Conservation (phyloP, 2,888 invertebrate genomes). For the Subacronicta megacephala region DNA sequence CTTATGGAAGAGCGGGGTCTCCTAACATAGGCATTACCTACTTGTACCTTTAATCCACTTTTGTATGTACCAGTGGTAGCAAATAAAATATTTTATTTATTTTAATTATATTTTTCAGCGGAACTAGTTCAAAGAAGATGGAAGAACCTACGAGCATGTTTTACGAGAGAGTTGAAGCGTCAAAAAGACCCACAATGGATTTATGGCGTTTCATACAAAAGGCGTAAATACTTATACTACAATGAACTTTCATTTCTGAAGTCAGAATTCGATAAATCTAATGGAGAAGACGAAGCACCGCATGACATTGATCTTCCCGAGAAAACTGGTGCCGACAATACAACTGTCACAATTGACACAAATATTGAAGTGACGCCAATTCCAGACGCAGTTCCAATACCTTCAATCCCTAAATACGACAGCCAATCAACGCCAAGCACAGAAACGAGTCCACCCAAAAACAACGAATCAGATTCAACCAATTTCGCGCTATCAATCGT, state of each 20-base stretch:
- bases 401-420: too few relatives aligned
- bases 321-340: not conserved
- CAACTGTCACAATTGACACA: slow-evolving; percentile 7
- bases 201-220: slow-evolving; percentile 25
- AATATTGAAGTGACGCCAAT: slow-evolving; percentile 14
- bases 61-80: too few relatives aligned
- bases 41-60: too few relatives aligned
- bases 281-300: not conserved
- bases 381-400: not conserved
- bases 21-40: too few relatives aligned
- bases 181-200: slow-evolving; percentile 35
- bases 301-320: slow-evolving; percentile 21
- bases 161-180: slow-evolving; percentile 18
- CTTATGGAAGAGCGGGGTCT: too few relatives aligned
- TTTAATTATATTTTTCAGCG: slow-evolving; percentile 13
- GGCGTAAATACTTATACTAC: slow-evolving; percentile 30
- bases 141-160: slow-evolving; percentile 33
- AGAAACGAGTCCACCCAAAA: not conserved
- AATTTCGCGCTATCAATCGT: slow-evolving; percentile 31
- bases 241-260: slow-evolving; percentile 16
- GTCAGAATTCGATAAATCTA: not conserved
- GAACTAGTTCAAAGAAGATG: slow-evolving; percentile 13
- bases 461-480: slow-evolving; percentile 24
- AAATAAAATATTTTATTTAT: too few relatives aligned
- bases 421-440: not conserved